Base-by-base conservation (phyloP, 1,140 invertebrate genomes). In the Microplitis mediator region DNA sequence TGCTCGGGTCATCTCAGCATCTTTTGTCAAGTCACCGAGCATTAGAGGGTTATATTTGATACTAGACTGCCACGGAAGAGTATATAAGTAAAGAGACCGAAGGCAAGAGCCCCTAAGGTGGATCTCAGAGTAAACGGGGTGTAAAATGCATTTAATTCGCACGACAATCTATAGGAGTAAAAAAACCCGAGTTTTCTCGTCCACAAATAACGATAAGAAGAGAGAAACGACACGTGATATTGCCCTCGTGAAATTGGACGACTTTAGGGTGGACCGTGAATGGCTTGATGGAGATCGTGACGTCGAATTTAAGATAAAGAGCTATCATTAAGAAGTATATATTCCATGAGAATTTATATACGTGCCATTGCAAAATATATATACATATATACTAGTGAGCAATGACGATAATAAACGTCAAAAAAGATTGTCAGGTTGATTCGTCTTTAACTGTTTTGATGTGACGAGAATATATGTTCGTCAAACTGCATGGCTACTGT, bases 141-240 rank as follows among this genome's bases (percentile, higher is more conserved):
- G 79, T 81, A 81, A 81, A 81, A 81, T 79, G 79, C 75, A 81
- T 79, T 81, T 81, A 81, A 79, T 79, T 80, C 78, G 36, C 75
- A 75, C 76, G 74, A 78, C 75, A 61, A 66, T 69, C 66, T 66
- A 69, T 51, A 73, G 34, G 35, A 52, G 50, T 56, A 62, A 14
- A 45, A 64, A 34, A 45, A 4, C 34, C n/a, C 3, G 11, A 32
- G 23, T 34, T 9, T 64, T 64, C 23, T n/a, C 35, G 23, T 64
- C 62, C n/a, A 34, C 58, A 61, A 61, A 61, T 8, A 56, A 56
- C n/a, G 52, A 56, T 16, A 56, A 56, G 16, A 56, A 56, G 52
- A 56, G 52, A 16, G 52, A 56, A 56, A 23, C 52, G 52, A n/a
- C 9, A 56, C 52, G 52, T 56, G 52, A 56, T 14, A 56, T 56